These are phyloP conservation scores for Agonopterix subpropinquella DNA, from an alignment of 2,888 invertebrate species.

Conservation along the genomic window DNA sequence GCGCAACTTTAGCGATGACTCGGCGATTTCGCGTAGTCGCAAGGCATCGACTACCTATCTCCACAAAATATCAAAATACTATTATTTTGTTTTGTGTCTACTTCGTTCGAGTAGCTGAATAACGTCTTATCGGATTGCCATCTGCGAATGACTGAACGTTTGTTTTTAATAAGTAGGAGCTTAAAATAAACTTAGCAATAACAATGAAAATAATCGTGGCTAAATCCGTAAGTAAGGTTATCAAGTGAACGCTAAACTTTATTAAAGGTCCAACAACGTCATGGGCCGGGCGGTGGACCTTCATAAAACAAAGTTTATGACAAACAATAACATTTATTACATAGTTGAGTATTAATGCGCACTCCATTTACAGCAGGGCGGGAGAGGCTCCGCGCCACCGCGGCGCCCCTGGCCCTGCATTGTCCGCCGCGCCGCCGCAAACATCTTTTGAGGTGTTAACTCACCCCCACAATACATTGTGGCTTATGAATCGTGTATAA, in stretches of 20 bases:
- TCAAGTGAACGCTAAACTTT: slow-evolving; percentile 50
- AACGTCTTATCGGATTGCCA: slow-evolving; percentile 26
- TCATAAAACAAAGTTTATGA: slow-evolving; percentile 70
- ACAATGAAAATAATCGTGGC: slow-evolving; percentile 33
- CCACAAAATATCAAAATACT: slow-evolving; percentile 51
- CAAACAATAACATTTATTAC: slow-evolving; percentile 73
- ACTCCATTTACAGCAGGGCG: slow-evolving; percentile 59
- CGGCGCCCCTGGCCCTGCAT: slow-evolving; percentile 41
- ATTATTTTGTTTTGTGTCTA: slow-evolving; percentile 45
- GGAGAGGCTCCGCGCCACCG: slow-evolving; percentile 31
- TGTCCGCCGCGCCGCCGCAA: slow-evolving; percentile 39
- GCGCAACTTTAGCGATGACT: slow-evolving; percentile 56
- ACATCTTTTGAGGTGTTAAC: slow-evolving; percentile 38
- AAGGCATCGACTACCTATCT: slow-evolving; percentile 33
- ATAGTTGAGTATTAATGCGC: slow-evolving; percentile 67
- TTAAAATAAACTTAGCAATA: slow-evolving; percentile 22
- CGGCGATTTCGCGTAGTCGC: slow-evolving; percentile 41
- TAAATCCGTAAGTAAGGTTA: slow-evolving; percentile 39
- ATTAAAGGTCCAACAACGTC: slow-evolving; percentile 52
- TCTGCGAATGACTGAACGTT: slow-evolving; percentile 17
- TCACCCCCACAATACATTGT: slow-evolving; percentile 25
- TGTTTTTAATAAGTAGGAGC: slow-evolving; percentile 8
- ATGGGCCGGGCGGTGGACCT: slow-evolving; percentile 44
- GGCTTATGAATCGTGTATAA: slow-evolving; percentile 38
- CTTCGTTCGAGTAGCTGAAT: slow-evolving; percentile 27